These are phyloP conservation scores for Scomber japonicus DNA, from an alignment of 2,113 vertebrate species.

Conservation along the genomic window DNA sequence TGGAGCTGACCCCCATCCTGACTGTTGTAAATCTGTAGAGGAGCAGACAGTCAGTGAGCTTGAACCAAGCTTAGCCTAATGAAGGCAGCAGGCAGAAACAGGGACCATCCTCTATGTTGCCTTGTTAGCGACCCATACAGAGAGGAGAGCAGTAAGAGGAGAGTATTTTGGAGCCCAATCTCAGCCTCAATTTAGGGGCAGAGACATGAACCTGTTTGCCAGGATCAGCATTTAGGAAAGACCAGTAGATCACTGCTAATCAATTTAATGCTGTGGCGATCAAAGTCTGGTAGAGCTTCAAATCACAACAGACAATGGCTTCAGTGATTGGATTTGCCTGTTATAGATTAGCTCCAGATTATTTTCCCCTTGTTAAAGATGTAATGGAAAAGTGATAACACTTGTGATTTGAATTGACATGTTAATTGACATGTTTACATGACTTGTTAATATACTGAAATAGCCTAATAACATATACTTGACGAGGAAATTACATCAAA, in stretches of 20 bases:
- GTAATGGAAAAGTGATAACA: slow-evolving; percentile 71
- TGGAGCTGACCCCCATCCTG: slow-evolving; percentile 20
- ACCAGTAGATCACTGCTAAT: slow-evolving; percentile 74
- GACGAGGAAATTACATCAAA: slow-evolving; percentile 39
- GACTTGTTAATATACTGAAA: slow-evolving; percentile 45
- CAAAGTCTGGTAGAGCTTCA: slow-evolving; percentile 71
- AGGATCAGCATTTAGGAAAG: slow-evolving; percentile 69
- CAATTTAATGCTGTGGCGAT: slow-evolving; percentile 73
- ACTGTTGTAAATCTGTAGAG: slow-evolving; percentile 39
- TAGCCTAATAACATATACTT: slow-evolving; percentile 33
- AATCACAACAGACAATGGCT: slow-evolving; percentile 62
- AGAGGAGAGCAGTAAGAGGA: slow-evolving; percentile 13
- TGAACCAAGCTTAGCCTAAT: slow-evolving; percentile 39
- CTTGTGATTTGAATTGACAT: slow-evolving; percentile 62
- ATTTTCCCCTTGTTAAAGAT: slow-evolving; percentile 73
- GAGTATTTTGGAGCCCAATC: not conserved
- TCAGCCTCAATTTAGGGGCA: not conserved
- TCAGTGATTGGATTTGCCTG: slow-evolving; percentile 71
- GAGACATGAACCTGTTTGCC: slow-evolving; percentile 52
- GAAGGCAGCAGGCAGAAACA: slow-evolving; percentile 42
- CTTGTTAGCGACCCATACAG: slow-evolving; percentile 29
- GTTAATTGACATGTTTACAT: slow-evolving; percentile 67
- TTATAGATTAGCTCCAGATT: slow-evolving; percentile 76
- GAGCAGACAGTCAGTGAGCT: slow-evolving; percentile 28
- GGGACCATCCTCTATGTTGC: slow-evolving; percentile 28